These are phyloP conservation scores for Scaptomyza cyrtandrae DNA, from an alignment of 2,888 invertebrate species.

Conservation along the genomic window DNA sequence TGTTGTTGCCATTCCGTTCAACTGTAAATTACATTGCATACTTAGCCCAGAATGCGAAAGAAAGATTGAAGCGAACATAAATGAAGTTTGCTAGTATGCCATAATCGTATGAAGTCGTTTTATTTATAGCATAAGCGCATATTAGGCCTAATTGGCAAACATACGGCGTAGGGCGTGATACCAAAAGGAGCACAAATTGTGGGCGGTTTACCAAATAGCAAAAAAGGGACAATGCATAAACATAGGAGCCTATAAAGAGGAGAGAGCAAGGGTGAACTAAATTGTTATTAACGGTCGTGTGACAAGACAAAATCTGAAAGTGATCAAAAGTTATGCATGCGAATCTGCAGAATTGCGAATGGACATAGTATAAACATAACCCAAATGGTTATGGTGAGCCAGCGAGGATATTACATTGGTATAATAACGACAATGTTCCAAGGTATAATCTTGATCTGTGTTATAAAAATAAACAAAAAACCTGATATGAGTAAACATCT, in stretches of 20 bases:
- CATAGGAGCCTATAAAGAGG: not conserved
- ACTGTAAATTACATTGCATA: constrained; percentile 74
- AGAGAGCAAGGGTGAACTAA: constrained; percentile 15
- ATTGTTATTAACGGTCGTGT: constrained; percentile 62
- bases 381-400: constrained; percentile 6
- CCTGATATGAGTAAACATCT: too few species aligned
- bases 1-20: constrained; percentile 45
- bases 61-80: constrained; percentile 27
- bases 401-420: not conserved
- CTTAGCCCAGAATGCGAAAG: constrained; percentile 36
- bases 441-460: not conserved
- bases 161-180: constrained; percentile 43
- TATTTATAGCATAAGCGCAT: constrained; percentile 77
- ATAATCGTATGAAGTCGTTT: constrained; percentile 74
- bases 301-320: constrained; percentile 23
- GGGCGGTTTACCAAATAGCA: not conserved
- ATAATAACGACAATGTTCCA: not conserved
- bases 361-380: constrained; percentile 4
- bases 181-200: constrained; percentile 18
- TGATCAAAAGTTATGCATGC: constrained; percentile 56
- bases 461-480: too few species aligned
- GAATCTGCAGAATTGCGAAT: constrained; percentile 4
- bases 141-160: constrained; percentile 76
- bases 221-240: constrained; percentile 12
- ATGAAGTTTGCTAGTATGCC: constrained; percentile 73